Base-by-base conservation (phyloP, 2,888 invertebrate species). In the Drosophila heteroneura region DNA sequence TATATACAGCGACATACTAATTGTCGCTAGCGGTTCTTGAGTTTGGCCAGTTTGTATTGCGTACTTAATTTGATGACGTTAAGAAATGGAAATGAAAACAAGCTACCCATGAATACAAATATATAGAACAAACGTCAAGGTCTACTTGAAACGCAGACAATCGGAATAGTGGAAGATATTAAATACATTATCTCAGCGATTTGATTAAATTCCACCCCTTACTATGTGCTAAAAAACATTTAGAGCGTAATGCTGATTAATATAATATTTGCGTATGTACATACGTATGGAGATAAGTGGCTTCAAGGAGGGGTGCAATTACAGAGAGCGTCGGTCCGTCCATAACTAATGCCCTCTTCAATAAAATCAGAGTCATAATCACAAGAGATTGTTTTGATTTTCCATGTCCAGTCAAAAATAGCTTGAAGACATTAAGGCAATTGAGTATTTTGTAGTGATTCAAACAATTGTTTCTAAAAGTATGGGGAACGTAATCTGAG, bases 391-490 rank as follows among this genome's bases (percentile, higher is more conserved):
- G n/a, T 14, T 39, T 22, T 16, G 35, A 16, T 56, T n/a, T 54
- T 39, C n/a, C 4, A 47, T 16, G 22, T 47, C 47, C 22, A 26
- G 16, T 16, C 26, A 47, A 47, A 16, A 16, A 47, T 2, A 47
- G 26, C 16, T 59, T 49, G 26, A 14, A 71, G 77, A 78, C 75
- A 66, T 66, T 70, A 22, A n/a, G 60, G 19, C 64, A 47, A 69
- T 74, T 33, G 52, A 74, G 12, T 30, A 56, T 52, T 37, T 49
- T 51, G 26, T 2, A 10, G 22, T 61, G 66, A 66, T 81, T 70
- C 6, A 37, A 19, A 19, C 37, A 22, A 22, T 44, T 22, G 22
- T 22, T 44, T 22, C 44, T 22, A 44, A 44, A 44, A 44, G 2
- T 22, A 14, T 47, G 14, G 47, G 2, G 4, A 47, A 14, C 22